These are phyloP conservation scores for Dermatophagoides farinae DNA, from an alignment of 1,140 invertebrate genomes.

Conservation along the genomic window DNA sequence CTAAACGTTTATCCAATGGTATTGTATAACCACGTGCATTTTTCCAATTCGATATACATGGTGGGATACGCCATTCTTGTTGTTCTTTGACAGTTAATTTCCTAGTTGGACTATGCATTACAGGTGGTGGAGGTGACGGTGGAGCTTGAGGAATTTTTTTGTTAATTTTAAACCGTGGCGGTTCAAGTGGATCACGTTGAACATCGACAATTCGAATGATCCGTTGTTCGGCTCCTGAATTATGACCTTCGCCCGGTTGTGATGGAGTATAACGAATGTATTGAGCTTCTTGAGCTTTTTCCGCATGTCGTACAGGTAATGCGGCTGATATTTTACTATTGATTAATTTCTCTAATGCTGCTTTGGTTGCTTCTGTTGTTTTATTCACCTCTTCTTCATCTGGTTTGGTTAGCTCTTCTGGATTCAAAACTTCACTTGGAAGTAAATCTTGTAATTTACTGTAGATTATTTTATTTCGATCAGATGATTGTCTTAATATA, in stretches of 20 bases:
- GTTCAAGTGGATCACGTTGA: conserved; percentile 93
- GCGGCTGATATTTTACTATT: conserved; percentile 68
- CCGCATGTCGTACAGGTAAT: conserved; percentile 72
- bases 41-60: conserved; percentile 99
- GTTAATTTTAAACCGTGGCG: conserved; percentile 69
- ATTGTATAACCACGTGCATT: conserved; percentile 98
- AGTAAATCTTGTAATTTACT: conserved; percentile 81
- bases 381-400: conserved; percentile 41
- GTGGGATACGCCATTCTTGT: conserved; percentile 98
- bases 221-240: conserved; percentile 89
- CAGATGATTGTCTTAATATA: conserved; percentile 79
- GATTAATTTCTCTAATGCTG: conserved; percentile 63
- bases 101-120: conserved; percentile 89
- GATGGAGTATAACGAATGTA: conserved; percentile 95
- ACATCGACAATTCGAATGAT: conserved; percentile 91
- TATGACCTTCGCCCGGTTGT: conserved; percentile 81
- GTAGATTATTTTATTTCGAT: conserved; percentile 86
- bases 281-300: conserved; percentile 72
- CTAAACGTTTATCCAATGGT: conserved; percentile 89
- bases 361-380: conserved; percentile 54
- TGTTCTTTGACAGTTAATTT: conserved; percentile 96
- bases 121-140: conserved; percentile 87
- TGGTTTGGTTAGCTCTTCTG: conserved; percentile 65
- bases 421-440: conserved; percentile 73
- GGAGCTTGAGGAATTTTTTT: conserved; percentile 66